Base-by-base conservation (phyloP, 1,140 invertebrate species). In the Patella vulgata region DNA sequence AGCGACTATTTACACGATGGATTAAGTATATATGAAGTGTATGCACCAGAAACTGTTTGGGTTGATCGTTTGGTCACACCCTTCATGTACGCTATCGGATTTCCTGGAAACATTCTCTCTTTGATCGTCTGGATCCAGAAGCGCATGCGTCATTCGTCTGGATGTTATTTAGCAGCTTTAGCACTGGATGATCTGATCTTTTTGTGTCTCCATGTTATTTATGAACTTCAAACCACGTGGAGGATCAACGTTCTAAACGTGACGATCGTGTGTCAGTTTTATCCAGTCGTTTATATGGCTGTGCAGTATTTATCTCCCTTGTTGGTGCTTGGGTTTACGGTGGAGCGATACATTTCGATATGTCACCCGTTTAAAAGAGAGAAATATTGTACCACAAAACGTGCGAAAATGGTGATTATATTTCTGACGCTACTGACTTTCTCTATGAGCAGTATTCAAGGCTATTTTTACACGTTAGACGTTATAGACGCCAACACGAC, bases 271-370 rank as follows among this genome's bases (percentile, higher is more conserved):
- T 84, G 82, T 53, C 66, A 82, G 63, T 63, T 68, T 5, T 83
- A 73, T 62, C 70, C 77, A 1, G 48, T 81, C 4, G 30, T 82
- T 1, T 82, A 73, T 62, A 44, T 83, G 19, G 67, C 75, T 30
- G 63, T 73, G 9, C 80, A 84, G 65, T 81, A 82, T 54, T 66
- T 82, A 48, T 83, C 82, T 2, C 81, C 82, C 0, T 59, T 80
- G 14, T 68, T 85, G 3, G 82, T 84, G 28, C 67, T 85, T 9
- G 94, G 92, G 2, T 96, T 98, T 30, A 98, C 96, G 0, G 87
- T 97, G 64, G 97, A 99, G 84, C 87, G 96, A 44, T 98, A 94
- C 85, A 92, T 98, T 39, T 95, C 96, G 0, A 95, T 99, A 0
- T 97, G 95, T 78, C 94, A 96, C 84, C 96, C 95, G 0, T 87